Percentiles rank a stretch among this genome's conserved stretches.
Conservation (phyloP, 2,797 vertebrate species). For the Chrosomus eos region DNA sequence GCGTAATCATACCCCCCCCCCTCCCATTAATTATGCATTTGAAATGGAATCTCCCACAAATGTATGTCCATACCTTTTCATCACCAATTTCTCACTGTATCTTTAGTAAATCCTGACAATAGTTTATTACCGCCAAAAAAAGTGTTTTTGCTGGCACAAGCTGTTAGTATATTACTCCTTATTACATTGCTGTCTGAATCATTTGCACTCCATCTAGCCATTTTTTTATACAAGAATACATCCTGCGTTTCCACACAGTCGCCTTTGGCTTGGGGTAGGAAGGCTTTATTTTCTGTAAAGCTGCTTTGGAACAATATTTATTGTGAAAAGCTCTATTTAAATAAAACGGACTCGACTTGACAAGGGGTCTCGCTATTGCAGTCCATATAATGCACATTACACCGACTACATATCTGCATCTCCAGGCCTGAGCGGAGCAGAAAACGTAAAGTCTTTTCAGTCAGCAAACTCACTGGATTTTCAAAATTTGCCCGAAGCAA, state of each 20-base stretch:
- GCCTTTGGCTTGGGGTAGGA: neutral
- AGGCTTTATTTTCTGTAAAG: constrained; percentile 12
- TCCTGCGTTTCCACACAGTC: too few species aligned
- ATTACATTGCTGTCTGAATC: neutral
- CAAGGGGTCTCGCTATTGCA: constrained; percentile 14
- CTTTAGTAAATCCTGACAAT: neutral
- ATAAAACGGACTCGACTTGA: constrained; percentile 9
- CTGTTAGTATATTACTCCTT: neutral
- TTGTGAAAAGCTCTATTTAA: constrained; percentile 12
- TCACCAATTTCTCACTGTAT: neutral
- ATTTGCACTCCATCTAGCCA: neutral
- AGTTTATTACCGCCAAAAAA: neutral
- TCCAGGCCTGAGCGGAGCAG: constrained; percentile 2
- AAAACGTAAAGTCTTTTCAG: constrained; percentile 17
- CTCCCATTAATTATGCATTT: neutral
- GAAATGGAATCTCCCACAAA: neutral
- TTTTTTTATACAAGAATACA: neutral
- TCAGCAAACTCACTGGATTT: constrained; percentile 31
- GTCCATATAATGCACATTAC: constrained; percentile 2
- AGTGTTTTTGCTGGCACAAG: neutral
- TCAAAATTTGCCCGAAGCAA: constrained; percentile 47
- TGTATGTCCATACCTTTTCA: neutral
- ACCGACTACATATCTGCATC: neutral
- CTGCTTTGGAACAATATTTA: constrained; percentile 3
- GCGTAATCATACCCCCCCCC: neutral